Evolutionary conservation across 2,888 invertebrate genomes (phyloP).

Genomic region (Agonopterix heracliana): DNA sequence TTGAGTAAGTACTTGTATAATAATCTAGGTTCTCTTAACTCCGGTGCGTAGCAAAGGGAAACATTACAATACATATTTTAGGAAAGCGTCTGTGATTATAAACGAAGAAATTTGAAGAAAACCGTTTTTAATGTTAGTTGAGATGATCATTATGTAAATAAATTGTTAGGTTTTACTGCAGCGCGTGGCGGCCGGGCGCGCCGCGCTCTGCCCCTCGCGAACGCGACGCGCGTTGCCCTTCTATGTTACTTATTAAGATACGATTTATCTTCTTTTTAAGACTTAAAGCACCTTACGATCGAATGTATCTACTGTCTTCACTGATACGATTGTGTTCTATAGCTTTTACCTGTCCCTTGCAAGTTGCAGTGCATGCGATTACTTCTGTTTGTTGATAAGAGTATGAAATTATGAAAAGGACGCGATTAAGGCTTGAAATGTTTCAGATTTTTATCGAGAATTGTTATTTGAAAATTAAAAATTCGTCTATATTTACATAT

Average conservation of each 20-base stretch:
- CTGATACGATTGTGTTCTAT: constrained; percentile 30
- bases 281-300: constrained; percentile 32
- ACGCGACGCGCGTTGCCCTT: constrained; percentile 22
- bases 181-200: constrained; percentile 19
- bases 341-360: constrained; percentile 23
- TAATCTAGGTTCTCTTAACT: constrained; percentile 52
- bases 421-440: constrained; percentile 31
- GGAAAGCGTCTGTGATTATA: constrained; percentile 76
- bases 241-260: constrained; percentile 39
- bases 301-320: constrained; percentile 24
- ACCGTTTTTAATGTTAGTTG: constrained; percentile 59
- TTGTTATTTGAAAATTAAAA: constrained; percentile 47
- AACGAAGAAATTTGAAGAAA: constrained; percentile 71
- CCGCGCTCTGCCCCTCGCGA: constrained; percentile 8
- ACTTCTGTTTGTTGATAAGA: constrained; percentile 20
- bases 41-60: constrained; percentile 58
- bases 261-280: constrained; percentile 30
- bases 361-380: constrained; percentile 20
- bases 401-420: constrained; percentile 14
- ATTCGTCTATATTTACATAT: constrained; percentile 35
- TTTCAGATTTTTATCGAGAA: constrained; percentile 55
- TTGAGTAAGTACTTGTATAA: constrained; percentile 47
- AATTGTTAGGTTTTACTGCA: constrained; percentile 46
- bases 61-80: constrained; percentile 67
- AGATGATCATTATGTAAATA: constrained; percentile 49